Conservation (phyloP, 2,888 invertebrate species). For the Dynastes grantii region DNA sequence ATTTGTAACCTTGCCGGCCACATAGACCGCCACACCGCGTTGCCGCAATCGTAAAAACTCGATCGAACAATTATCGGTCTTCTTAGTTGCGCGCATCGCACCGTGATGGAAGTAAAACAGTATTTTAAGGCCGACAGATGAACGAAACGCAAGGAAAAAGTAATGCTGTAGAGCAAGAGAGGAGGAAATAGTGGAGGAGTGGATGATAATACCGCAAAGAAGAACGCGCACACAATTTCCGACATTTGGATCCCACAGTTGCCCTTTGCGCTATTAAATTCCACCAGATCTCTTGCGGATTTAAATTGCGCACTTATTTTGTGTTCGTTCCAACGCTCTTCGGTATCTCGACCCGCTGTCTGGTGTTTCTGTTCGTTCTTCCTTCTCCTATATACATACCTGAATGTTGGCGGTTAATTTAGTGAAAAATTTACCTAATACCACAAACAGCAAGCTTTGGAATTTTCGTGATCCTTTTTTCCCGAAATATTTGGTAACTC, state of each 20-base stretch:
- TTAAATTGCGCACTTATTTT: constrained; percentile 39
- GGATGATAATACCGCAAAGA: constrained; percentile 6
- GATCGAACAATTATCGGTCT: constrained; percentile 50
- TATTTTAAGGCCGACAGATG: constrained; percentile 10
- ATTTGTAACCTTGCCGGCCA: constrained; percentile 34
- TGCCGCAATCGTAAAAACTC: constrained; percentile 26
- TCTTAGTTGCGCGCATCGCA: constrained; percentile 4
- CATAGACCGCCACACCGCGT: constrained; percentile 1
- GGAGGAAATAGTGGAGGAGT: constrained; percentile 16
- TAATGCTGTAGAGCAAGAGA: not conserved
- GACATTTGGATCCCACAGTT: constrained; percentile 39
- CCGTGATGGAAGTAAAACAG: constrained; percentile 30
- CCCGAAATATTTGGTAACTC: not conserved
- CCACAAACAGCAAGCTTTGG: not conserved
- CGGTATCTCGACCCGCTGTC: constrained; percentile 9
- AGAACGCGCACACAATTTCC: constrained; percentile 47
- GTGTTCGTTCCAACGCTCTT: constrained; percentile 10
- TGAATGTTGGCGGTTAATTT: constrained; percentile 31
- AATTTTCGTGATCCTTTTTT: not conserved
- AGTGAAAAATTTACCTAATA: constrained; percentile 30
- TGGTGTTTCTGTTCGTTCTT: not conserved
- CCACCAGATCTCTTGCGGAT: constrained; percentile 31
- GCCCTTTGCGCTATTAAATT: constrained; percentile 31
- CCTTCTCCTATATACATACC: not conserved
- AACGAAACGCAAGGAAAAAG: constrained; percentile 6